These are phyloP conservation scores for Cephalopachus bancanus DNA, from an alignment of 2,797 vertebrate genomes.

Conservation along the genomic window DNA sequence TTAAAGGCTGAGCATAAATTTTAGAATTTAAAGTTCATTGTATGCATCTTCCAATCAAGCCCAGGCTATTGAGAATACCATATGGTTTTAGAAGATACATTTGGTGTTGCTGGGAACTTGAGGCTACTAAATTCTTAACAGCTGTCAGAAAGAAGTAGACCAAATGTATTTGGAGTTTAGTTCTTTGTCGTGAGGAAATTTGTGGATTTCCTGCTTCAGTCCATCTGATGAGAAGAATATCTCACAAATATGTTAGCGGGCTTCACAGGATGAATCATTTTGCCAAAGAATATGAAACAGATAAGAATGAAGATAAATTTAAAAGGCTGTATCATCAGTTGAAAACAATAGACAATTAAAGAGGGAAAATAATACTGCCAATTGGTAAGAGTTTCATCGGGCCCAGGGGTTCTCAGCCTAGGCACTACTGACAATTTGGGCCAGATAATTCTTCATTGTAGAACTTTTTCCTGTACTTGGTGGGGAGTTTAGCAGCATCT, in stretches of 20 bases:
- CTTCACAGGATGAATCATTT: constrained; percentile 44
- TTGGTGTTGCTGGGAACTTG: constrained; percentile 67
- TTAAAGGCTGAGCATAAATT: constrained; percentile 69
- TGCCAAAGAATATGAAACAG: not conserved
- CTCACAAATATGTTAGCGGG: constrained; percentile 41
- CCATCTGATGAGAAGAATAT: constrained; percentile 65
- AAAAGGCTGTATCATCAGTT: not conserved
- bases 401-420: not conserved
- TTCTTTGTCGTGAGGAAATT: constrained; percentile 55
- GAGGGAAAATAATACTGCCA: not conserved
- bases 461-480: not conserved
- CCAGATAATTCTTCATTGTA: not conserved
- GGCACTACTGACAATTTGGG: not conserved
- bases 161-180: constrained; percentile 54
- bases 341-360: not conserved
- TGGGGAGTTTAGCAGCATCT: not conserved
- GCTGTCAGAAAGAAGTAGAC: constrained; percentile 58
- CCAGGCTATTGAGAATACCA: constrained; percentile 57
- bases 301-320: constrained; percentile 34
- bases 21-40: constrained; percentile 58
- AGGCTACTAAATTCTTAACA: constrained; percentile 66
- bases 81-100: constrained; percentile 62
- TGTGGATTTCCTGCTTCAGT: constrained; percentile 68
- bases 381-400: not conserved
- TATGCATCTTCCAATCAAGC: constrained; percentile 60